Evolutionary conservation across 2,888 invertebrate species (phyloP).

Genomic region (Ecliptopera silaceata): DNA sequence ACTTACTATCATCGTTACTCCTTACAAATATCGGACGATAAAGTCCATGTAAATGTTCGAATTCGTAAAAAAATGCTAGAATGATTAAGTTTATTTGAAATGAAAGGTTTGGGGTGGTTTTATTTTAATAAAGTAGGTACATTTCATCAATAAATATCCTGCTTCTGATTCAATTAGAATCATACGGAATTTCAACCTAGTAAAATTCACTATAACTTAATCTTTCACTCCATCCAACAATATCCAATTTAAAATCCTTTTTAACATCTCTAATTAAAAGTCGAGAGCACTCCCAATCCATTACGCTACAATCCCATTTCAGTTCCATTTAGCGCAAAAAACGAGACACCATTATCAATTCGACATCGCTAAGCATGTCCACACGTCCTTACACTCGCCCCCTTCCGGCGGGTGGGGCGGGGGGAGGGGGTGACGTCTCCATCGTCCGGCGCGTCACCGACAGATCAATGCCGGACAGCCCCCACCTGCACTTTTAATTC

Average conservation of each 20-base stretch:
- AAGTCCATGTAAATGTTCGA: too few species aligned
- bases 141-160: too few species aligned
- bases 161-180: too few species aligned
- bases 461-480: constrained; percentile 79
- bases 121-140: too few species aligned
- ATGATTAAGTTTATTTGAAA: too few species aligned
- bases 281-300: constrained; percentile 38
- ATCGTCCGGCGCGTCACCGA: constrained; percentile 70
- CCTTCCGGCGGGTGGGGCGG: constrained; percentile 30
- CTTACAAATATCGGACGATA: too few species aligned
- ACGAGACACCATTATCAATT: constrained; percentile 67
- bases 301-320: constrained; percentile 40
- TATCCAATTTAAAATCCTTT: constrained; percentile 14
- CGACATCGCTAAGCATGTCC: constrained; percentile 72
- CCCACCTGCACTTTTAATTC: constrained; percentile 82
- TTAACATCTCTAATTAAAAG: constrained; percentile 35
- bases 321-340: constrained; percentile 51
- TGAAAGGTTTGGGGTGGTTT: too few species aligned
- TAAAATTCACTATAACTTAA: not conserved
- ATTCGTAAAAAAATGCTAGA: too few species aligned
- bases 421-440: constrained; percentile 60
- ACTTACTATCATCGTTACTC: too few species aligned
- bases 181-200: too few species aligned
- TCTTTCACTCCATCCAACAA: not conserved
- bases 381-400: constrained; percentile 56